A percentile compares a stretch with the other conserved stretches of the same genome.
Evolutionary conservation across 2,797 vertebrate genomes (phyloP).

Genomic region (Crenuchus spilurus): DNA sequence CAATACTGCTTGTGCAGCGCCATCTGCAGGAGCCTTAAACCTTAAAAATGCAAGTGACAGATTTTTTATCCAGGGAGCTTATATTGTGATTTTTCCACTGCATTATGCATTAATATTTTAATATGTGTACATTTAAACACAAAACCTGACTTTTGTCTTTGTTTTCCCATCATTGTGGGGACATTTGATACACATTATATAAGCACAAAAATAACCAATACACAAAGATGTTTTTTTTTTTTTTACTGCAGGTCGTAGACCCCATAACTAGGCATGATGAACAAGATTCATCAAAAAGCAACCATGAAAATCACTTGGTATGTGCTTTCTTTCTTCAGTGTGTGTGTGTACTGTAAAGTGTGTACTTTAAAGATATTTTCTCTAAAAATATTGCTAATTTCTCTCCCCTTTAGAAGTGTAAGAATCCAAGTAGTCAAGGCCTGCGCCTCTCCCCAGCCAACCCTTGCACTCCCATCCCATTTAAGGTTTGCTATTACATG

Average conservation of each 20-base stretch:
- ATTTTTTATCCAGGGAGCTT: no score
- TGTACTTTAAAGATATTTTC: background rate
- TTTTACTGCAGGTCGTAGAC: constrained; percentile 5
- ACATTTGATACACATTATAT: no score
- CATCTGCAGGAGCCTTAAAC: no score
- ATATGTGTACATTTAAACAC: no score
- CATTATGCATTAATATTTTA: no score
- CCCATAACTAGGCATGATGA: background rate
- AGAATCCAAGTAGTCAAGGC: constrained; percentile 81
- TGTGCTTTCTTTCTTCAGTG: background rate
- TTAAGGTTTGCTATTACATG: constrained; percentile 86
- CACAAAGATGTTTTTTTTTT: background rate
- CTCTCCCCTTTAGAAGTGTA: constrained; percentile 84
- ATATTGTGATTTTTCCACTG: no score
- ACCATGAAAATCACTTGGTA: constrained; percentile 34
- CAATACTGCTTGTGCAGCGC: no score
- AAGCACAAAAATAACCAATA: no score
- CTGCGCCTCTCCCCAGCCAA: constrained; percentile 87
- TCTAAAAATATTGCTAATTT: constrained; percentile 51
- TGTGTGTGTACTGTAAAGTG: background rate
- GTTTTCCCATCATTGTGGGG: no score
- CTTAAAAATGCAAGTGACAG: no score
- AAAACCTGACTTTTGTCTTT: no score
- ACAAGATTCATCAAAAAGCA: constrained; percentile 12
- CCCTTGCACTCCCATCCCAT: constrained; percentile 90